Evolutionary conservation across 2,888 invertebrate genomes (phyloP), one percentile per base, ranked within the genome.

Genomic region (Dicyrtomina minuta): DNA sequence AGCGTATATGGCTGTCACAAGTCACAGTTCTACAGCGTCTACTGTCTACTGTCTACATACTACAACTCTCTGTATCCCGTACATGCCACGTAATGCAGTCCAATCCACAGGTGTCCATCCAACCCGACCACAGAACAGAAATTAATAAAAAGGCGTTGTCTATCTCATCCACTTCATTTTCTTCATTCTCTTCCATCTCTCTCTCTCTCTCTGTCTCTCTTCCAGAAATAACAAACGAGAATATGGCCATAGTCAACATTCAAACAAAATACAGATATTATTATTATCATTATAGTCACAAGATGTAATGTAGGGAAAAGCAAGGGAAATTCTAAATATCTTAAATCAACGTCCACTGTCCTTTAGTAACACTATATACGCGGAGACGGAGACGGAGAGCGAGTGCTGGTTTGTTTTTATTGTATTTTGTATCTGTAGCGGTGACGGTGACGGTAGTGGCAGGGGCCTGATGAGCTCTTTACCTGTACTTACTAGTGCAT

Each of bases 101-200:
- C 53, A 64, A 64, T 39, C 65, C 65, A 65, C 65, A 65, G 65
- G 65, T 65, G 65, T 65, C 65, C 65, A 39, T 39, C 53, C 64
- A 64, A 64, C 33, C 53, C 39, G 49, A 22, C 33, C 39, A 53
- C 20, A 64, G 41, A 53, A 56, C 24, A 65, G 55, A 65, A 65
- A 65, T 65, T 65, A 65, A 65, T 55, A 62, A 62, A 65, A 55
- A 65, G 65, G 65, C 65, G 65, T 65, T 55, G 65, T 65, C 65
- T 65, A 55, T 62, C 61, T 62, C 62, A 62, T 62, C 49, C 49
- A 49, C 49, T 62, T 51, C 33, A 33, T 60, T 43, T 43, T 20
- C 22, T 58, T 53, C 53, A 13, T 33, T 33, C 53, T 24, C n/a
- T 61, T 46, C 27, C 15, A 46, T 53, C 53, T 20, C 26, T 62